Percentiles rank a stretch among this genome's conserved stretches.
phyloP scores from a whole-genome alignment of 1,140 invertebrate species.

The Fopius arisanus region DNA sequence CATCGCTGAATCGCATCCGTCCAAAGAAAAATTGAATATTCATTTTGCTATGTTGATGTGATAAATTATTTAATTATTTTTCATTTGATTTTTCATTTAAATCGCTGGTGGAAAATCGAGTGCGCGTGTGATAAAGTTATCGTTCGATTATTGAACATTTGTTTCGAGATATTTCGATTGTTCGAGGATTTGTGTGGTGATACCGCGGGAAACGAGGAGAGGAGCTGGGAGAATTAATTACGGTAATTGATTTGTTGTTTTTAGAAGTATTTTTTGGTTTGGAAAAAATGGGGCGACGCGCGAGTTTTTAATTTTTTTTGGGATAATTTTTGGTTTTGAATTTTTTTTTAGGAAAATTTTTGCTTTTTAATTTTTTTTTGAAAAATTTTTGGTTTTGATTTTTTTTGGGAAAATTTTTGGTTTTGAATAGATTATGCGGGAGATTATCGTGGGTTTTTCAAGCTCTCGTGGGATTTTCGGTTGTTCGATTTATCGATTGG shows the following conservation, averaged over 20 bases:
- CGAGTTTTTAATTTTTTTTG: no score
- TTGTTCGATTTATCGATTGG: background rate
- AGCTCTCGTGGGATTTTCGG: background rate
- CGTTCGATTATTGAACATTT: background rate
- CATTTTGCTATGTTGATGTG: background rate
- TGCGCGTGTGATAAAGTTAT: background rate
- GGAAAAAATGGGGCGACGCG: background rate
- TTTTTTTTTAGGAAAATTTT: no score
- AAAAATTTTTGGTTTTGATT: background rate
- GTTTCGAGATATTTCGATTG: background rate
- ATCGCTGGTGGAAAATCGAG: background rate
- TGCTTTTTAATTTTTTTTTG: background rate
- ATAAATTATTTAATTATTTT: background rate
- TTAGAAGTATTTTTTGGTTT: background rate
- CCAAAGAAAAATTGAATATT: slow-evolving; percentile 9
- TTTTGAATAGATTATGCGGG: background rate
- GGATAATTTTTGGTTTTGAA: no score
- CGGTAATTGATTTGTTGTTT: background rate
- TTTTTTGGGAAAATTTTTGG: background rate
- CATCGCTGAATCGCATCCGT: slow-evolving; percentile 22
- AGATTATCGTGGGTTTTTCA: background rate
- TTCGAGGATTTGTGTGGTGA: background rate
- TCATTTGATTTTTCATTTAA: background rate
- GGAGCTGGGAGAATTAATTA: no score
- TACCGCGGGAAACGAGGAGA: no score